These are phyloP conservation scores for Steinernema scapterisci DNA, from an alignment of 2,888 invertebrate species.

Conservation along the genomic window DNA sequence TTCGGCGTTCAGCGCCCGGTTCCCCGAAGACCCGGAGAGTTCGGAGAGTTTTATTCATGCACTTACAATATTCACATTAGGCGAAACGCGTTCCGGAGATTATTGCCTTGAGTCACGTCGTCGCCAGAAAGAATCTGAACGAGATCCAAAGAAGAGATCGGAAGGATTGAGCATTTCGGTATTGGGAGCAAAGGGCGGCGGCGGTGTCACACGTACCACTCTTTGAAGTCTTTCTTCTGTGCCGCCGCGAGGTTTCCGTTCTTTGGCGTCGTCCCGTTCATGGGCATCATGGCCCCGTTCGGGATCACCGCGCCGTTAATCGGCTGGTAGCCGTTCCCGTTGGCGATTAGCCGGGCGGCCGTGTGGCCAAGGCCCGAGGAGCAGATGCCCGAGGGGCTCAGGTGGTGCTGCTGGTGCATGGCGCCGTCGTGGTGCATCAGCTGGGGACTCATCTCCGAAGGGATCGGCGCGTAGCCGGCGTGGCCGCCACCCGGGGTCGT, in stretches of 20 bases:
- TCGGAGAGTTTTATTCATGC: constrained; percentile 12
- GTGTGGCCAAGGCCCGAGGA: constrained; percentile 22
- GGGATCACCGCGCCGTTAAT: constrained; percentile 54
- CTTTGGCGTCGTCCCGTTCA: constrained; percentile 36
- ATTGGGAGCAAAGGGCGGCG: neutral
- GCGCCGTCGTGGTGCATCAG: constrained; percentile 45
- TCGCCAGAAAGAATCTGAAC: neutral
- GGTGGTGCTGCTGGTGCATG: neutral
- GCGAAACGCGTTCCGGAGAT: neutral
- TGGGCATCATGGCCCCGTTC: constrained; percentile 43
- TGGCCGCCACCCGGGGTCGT: constrained; percentile 36
- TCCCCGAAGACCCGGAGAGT: neutral
- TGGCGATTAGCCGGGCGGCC: constrained; percentile 19
- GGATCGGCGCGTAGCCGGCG: constrained; percentile 62
- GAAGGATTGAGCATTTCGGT: constrained; percentile 10
- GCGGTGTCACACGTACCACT: constrained; percentile 61
- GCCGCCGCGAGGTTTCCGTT: constrained; percentile 47
- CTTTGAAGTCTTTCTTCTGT: constrained; percentile 63
- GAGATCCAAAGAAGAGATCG: neutral
- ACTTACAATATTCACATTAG: constrained; percentile 18
- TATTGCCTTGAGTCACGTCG: neutral
- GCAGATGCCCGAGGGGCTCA: constrained; percentile 29
- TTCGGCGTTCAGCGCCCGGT: constrained; percentile 17
- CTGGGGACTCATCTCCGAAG: constrained; percentile 60
- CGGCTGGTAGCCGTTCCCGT: constrained; percentile 55